A percentile compares a stretch with the other conserved stretches of the same genome.
Conservation (phyloP, 2,888 invertebrate genomes). For the Stenotaenia linearis region DNA sequence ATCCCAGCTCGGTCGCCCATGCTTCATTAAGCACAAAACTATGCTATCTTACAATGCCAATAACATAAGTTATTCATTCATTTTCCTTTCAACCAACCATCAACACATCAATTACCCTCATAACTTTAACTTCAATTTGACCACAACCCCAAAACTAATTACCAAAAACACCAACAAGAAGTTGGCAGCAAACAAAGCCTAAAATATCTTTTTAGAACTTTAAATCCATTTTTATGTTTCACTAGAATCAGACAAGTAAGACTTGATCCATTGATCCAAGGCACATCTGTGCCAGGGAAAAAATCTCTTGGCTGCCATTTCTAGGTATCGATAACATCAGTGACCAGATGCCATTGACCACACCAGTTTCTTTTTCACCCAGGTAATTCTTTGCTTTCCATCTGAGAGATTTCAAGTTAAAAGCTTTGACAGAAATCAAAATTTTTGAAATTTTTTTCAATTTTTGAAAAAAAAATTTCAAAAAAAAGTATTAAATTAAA, state of each 20-base stretch:
- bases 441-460: not conserved
- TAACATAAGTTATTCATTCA: too few relatives aligned
- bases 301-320: not conserved
- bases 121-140: too few relatives aligned
- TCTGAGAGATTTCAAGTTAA: not conserved
- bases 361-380: not conserved
- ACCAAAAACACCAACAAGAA: not conserved
- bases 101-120: too few relatives aligned
- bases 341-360: constrained; percentile 13
- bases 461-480: not conserved
- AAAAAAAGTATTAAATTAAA: not conserved
- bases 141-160: too few relatives aligned
- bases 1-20: too few relatives aligned
- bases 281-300: not conserved
- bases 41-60: too few relatives aligned
- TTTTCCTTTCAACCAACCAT: too few relatives aligned
- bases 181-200: not conserved
- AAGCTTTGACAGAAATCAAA: too few relatives aligned
- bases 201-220: not conserved
- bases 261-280: constrained; percentile 19
- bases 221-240: constrained; percentile 2
- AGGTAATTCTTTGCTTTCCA: not conserved
- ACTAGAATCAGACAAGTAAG: not conserved
- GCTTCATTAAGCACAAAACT: too few relatives aligned
- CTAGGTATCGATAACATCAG: not conserved